Evolutionary conservation across 2,113 vertebrate genomes (phyloP).

Genomic region (Psittacula cyanocephala): DNA sequence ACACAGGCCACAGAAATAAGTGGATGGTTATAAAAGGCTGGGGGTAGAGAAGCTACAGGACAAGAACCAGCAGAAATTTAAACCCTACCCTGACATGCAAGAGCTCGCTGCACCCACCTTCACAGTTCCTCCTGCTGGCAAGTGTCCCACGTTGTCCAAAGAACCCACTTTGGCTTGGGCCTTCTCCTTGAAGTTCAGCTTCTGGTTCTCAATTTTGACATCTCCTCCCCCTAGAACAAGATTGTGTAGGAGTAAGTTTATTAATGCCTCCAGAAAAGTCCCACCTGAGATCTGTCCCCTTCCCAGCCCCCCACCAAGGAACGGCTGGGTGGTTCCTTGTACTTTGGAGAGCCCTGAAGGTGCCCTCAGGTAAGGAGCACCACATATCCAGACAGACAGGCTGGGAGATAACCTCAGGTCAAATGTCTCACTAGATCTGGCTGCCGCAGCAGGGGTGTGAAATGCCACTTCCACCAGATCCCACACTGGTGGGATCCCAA

Average conservation of each 20-base stretch:
- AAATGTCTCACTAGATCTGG: neutral
- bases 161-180: slow-evolving; percentile 89
- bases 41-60: neutral
- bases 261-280: neutral
- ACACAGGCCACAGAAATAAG: neutral
- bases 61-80: neutral
- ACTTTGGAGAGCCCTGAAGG: neutral
- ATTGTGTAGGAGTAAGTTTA: neutral
- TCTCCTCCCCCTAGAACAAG: slow-evolving; percentile 84
- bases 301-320: fast-evolving
- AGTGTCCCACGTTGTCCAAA: slow-evolving; percentile 85
- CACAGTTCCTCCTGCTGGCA: slow-evolving; percentile 76
- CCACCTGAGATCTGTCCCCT: neutral
- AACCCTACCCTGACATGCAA: neutral
- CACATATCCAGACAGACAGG: neutral
- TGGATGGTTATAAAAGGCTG: fast-evolving
- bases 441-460: neutral
- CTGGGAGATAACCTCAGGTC: neutral
- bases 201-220: slow-evolving; percentile 90
- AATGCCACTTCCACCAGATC: neutral
- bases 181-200: slow-evolving; percentile 90
- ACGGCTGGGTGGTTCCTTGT: neutral
- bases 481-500: neutral
- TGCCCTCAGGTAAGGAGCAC: neutral
- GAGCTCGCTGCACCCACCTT: slow-evolving; percentile 76